A percentile compares a stretch with the other conserved stretches of the same genome.
Conservation (phyloP, 1,140 invertebrate species). For the Drosophila subpulchrella region DNA sequence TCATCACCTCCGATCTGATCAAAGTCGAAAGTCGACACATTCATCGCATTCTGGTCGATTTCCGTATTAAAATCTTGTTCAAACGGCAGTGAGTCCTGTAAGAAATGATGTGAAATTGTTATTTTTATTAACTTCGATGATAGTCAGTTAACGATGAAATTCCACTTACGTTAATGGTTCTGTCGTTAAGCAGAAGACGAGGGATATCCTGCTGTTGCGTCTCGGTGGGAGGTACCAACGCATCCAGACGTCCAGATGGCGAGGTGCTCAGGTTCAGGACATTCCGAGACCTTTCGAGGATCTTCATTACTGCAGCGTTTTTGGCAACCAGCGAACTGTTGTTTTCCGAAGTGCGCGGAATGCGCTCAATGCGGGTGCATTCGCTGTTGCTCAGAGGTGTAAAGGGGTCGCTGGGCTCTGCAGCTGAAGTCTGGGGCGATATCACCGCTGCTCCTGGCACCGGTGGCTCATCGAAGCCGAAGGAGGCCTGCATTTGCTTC, state of each 20-base stretch:
- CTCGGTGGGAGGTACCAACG: conserved; percentile 52
- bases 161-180: conserved; percentile 45
- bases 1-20: conserved; percentile 31
- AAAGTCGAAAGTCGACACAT: conserved; percentile 17
- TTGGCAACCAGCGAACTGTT: conserved; percentile 52
- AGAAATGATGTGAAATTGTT: not conserved
- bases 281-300: conserved; percentile 68
- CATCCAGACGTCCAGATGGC: conserved; percentile 76
- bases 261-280: conserved; percentile 76
- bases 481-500: conserved; percentile 70
- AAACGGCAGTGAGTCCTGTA: conserved; percentile 24
- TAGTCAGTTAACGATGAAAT: not conserved
- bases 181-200: conserved; percentile 55
- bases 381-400: conserved; percentile 60
- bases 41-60: conserved; percentile 29
- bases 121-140: not conserved
- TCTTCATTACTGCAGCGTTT: conserved; percentile 65
- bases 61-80: conserved; percentile 17
- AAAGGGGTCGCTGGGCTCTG: conserved; percentile 17
- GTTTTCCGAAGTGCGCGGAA: conserved; percentile 26
- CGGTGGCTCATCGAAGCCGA: conserved; percentile 54
- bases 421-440: conserved; percentile 29
- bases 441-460: not conserved
- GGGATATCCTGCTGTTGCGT: conserved; percentile 22
- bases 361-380: conserved; percentile 62